phyloP scores from a whole-genome alignment of 2,113 vertebrate species.

The Mus spicilegus region DNA sequence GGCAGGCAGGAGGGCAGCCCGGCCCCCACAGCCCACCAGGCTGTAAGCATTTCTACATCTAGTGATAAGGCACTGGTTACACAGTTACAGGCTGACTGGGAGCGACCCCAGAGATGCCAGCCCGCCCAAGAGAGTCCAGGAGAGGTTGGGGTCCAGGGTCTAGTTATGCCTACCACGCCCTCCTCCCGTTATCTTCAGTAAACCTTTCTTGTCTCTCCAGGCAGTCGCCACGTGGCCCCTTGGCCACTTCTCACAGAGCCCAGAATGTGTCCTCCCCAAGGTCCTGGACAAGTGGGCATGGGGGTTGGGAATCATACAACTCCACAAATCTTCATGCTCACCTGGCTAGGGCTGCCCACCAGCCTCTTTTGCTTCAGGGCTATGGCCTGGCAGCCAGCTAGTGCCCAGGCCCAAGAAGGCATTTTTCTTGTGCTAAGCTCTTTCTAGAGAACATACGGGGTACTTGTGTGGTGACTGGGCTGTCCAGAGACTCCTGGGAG shows the following conservation, averaged over 20 bases:
- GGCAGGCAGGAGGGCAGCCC: background rate
- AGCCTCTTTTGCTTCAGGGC: background rate
- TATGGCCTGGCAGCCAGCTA: background rate
- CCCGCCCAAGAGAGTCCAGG: background rate
- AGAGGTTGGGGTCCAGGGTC: background rate
- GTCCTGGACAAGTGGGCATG: background rate
- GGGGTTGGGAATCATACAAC: background rate
- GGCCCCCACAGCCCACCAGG: background rate
- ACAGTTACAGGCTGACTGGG: background rate
- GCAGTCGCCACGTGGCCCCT: background rate
- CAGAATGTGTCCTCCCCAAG: background rate
- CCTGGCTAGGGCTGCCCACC: background rate
- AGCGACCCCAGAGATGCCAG: constrained; percentile 2
- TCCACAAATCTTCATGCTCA: fast-evolving
- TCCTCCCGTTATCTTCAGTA: background rate
- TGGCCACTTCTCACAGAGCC: background rate
- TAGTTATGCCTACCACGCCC: background rate
- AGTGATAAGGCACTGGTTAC: constrained; percentile 7
- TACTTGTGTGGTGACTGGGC: background rate
- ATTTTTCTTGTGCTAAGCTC: fast-evolving
- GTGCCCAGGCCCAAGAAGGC: background rate
- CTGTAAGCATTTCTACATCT: background rate
- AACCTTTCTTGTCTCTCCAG: background rate
- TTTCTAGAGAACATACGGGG: background rate
- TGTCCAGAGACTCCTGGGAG: background rate